These are phyloP conservation scores for Drosophila nr. perissopoda DNA, from an alignment of 2,888 invertebrate genomes.

Conservation along the genomic window DNA sequence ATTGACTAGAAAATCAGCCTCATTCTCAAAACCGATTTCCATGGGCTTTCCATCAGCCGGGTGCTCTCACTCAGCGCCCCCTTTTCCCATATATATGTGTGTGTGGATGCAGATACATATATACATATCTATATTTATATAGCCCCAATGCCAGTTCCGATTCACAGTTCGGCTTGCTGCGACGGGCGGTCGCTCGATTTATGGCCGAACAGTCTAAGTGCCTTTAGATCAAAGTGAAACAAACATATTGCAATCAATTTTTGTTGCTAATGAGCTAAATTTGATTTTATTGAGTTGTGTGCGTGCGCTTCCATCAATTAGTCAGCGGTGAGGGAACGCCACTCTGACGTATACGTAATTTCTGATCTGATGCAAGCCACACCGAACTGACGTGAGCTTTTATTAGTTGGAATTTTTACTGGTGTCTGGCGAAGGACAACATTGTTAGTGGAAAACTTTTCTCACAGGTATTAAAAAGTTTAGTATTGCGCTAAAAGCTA, in stretches of 20 bases:
- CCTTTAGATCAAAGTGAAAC: conserved; percentile 63
- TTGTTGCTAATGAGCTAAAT: conserved; percentile 76
- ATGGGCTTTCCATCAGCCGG: conserved; percentile 53
- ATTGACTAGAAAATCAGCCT: conserved; percentile 47
- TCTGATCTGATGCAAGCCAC: conserved; percentile 28
- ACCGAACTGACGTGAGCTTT: conserved; percentile 18
- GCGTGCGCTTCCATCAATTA: conserved; percentile 35
- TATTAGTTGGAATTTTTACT: background rate
- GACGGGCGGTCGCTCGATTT: conserved; percentile 43
- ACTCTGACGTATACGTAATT: conserved; percentile 49
- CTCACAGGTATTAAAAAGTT: background rate
- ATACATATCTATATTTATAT: conserved; percentile 52
- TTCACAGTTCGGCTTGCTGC: conserved; percentile 27
- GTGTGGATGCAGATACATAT: background rate
- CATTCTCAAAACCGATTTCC: conserved; percentile 26
- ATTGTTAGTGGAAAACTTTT: background rate
- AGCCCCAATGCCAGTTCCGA: conserved; percentile 37
- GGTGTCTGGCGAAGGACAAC: background rate
- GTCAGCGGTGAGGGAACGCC: background rate
- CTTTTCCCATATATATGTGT: conserved; percentile 4
- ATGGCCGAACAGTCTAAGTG: conserved; percentile 55
- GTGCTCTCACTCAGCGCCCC: conserved; percentile 50
- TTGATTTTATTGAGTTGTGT: conserved; percentile 77
- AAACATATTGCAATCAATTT: conserved; percentile 77
- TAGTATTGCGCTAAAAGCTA: background rate